These are phyloP conservation scores for Thamnophis elegans DNA, from an alignment of 2,797 vertebrate species.

Conservation along the genomic window DNA sequence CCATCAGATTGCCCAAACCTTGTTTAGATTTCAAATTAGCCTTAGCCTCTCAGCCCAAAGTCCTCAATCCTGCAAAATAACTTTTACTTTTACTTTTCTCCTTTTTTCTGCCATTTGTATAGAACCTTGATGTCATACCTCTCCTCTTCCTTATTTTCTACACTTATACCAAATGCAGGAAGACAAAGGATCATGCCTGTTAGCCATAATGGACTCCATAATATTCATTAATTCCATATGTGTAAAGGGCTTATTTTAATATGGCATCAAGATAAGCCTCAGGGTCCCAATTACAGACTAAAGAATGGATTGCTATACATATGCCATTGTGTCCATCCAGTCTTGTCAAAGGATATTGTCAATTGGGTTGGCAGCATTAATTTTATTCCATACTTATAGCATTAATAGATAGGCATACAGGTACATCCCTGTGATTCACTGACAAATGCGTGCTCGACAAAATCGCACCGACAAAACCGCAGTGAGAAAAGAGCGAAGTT, in stretches of 20 bases:
- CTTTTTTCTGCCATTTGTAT: background rate
- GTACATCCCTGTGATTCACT: no score
- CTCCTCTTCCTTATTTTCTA: background rate
- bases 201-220: background rate
- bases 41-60: background rate
- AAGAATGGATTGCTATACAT: background rate
- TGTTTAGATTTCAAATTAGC: background rate
- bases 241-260: background rate
- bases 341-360: background rate
- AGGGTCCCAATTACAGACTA: background rate
- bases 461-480: no score
- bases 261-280: background rate
- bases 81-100: background rate
- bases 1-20: background rate
- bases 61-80: background rate
- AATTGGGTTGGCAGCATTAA: background rate
- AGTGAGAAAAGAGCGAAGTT: no score
- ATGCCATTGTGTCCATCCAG: background rate
- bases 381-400: background rate
- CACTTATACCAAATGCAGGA: background rate
- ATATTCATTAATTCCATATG: background rate
- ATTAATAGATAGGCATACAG: background rate
- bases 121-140: background rate
- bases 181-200: background rate
- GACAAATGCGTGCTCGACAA: no score